Evolutionary conservation across 2,113 vertebrate genomes (phyloP).

Genomic region (Cochlearius cochlearius): DNA sequence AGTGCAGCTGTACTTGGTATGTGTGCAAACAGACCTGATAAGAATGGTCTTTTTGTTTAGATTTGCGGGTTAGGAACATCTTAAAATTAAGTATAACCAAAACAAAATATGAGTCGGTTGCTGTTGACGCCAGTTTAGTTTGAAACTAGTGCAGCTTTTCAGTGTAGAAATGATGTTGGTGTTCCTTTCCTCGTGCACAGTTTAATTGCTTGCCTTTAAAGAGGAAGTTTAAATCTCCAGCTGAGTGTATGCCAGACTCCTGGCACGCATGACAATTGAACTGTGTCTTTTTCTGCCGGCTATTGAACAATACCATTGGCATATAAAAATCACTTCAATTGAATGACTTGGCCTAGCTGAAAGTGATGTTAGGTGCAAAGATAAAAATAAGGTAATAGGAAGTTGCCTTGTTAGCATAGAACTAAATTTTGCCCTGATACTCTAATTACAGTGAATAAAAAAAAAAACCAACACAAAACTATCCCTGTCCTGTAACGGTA

Average conservation of each 20-base stretch:
- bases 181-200: background rate
- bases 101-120: background rate
- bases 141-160: background rate
- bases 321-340: constrained; percentile 15
- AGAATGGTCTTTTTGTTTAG: constrained; percentile 8
- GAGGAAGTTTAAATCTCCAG: constrained; percentile 51
- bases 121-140: background rate
- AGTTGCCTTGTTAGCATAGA: background rate
- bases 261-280: constrained; percentile 59
- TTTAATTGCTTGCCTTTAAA: constrained; percentile 38
- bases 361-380: background rate
- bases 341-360: background rate
- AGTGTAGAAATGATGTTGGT: background rate
- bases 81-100: background rate
- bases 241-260: constrained; percentile 37
- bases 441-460: background rate
- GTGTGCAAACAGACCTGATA: background rate
- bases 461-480: too few species aligned
- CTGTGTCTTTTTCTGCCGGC: constrained; percentile 25
- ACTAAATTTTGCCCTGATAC: background rate
- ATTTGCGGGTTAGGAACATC: background rate
- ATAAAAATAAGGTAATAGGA: background rate
- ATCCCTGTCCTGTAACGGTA: background rate
- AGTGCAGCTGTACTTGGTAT: constrained; percentile 9
- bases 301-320: constrained; percentile 43